A percentile compares a stretch with the other conserved stretches of the same genome.
These are phyloP conservation scores for Hipparchia semele DNA, from an alignment of 2,888 invertebrate genomes.

Conservation along the genomic window DNA sequence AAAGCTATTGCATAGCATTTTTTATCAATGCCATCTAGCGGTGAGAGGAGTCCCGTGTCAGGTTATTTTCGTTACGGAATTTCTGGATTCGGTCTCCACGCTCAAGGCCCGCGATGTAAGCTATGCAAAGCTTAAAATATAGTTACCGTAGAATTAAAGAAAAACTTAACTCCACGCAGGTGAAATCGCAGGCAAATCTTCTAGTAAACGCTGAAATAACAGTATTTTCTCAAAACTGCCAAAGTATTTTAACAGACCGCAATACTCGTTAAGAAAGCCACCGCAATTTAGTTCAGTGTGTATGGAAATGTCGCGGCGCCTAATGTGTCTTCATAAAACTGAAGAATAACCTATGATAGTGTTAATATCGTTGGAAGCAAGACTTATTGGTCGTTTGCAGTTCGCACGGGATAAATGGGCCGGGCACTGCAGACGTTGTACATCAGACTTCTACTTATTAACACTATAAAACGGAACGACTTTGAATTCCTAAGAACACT, in stretches of 20 bases:
- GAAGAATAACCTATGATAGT: slow-evolving; percentile 81
- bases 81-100: too few relatives aligned
- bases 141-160: neutral
- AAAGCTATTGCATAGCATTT: too few relatives aligned
- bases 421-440: slow-evolving; percentile 32
- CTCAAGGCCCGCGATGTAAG: too few relatives aligned
- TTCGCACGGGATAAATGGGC: slow-evolving; percentile 73
- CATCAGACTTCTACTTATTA: slow-evolving; percentile 36
- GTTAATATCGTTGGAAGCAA: slow-evolving; percentile 81
- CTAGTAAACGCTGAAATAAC: too few relatives aligned
- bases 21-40: too few relatives aligned
- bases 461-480: slow-evolving; percentile 16
- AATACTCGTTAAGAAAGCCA: slow-evolving; percentile 10
- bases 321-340: slow-evolving; percentile 81
- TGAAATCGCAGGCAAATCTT: too few relatives aligned
- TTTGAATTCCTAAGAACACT: slow-evolving; percentile 2
- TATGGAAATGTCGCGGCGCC: slow-evolving; percentile 69
- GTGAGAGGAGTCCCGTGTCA: too few relatives aligned
- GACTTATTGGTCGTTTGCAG: slow-evolving; percentile 81
- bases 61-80: too few relatives aligned
- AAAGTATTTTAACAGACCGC: neutral
- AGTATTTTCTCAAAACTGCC: neutral
- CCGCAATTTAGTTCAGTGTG: slow-evolving; percentile 47
- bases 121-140: too few relatives aligned
- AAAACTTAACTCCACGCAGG: too few relatives aligned